Evolutionary conservation across 2,113 vertebrate species (phyloP).

Genomic region (Oophaga pumilio): DNA sequence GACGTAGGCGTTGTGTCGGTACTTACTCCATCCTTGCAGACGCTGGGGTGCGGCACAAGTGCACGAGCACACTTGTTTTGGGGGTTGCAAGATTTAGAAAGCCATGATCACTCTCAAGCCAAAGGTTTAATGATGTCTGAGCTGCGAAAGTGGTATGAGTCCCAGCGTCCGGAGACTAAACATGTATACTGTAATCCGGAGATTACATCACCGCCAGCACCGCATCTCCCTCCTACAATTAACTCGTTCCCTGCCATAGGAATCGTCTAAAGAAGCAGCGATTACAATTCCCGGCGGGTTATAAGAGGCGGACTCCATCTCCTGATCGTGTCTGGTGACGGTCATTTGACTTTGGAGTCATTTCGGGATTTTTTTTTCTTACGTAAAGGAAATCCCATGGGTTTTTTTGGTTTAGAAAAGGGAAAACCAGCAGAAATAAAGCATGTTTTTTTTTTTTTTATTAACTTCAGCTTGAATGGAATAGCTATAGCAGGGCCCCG

Average conservation of each 20-base stretch:
- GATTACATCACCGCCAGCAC: neutral
- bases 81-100: neutral
- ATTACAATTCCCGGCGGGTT: neutral
- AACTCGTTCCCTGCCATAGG: neutral
- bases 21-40: slow-evolving; percentile 15
- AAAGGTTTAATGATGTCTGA: neutral
- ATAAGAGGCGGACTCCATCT: neutral
- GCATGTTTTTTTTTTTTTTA: too few relatives aligned
- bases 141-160: neutral
- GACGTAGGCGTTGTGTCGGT: neutral
- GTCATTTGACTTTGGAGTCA: neutral
- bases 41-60: neutral
- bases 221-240: neutral
- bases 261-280: neutral
- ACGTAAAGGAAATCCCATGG: neutral
- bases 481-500: too few relatives aligned
- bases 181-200: slow-evolving; percentile 1
- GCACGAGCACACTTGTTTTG: neutral
- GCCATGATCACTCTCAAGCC: neutral
- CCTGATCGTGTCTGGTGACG: neutral
- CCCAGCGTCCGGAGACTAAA: neutral
- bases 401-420: too few relatives aligned
- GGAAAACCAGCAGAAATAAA: too few relatives aligned
- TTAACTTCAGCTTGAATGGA: too few relatives aligned
- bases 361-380: neutral